Evolutionary conservation across 2,113 vertebrate genomes (phyloP), one percentile per base, ranked within the genome.

Genomic region (Neogale vison): DNA sequence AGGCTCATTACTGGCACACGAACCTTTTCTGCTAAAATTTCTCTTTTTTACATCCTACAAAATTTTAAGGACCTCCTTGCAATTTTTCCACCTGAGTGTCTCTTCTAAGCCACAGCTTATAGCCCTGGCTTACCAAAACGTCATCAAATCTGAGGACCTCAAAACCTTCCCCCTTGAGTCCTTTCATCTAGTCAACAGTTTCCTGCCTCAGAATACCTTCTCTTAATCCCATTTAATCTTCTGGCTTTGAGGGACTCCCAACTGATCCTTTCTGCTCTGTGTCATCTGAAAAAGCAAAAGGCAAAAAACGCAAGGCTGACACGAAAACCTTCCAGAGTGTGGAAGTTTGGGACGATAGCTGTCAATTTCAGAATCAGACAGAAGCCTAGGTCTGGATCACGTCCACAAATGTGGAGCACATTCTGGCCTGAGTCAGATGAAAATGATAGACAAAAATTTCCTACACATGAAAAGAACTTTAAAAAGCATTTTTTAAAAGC

Each of bases 11-110:
- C 67, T 63, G 85, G 76, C 77, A 87, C 6, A 0, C 26, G 88
- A 45, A 82, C 29, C 76, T 94, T 84, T 92, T 36, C 87, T 72
- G 57, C 84, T 79, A 63, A 76, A 80, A 65, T 71, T 81, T 61
- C 83, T 52, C 81, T n/a, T 82, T 89, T 95, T 59, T 31, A 89
- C 90, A 72, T 42, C 96, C 97, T 84, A 92, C 77, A 77, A 93
- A 95, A 97, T 97, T 93, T 96, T 77, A 72, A 93, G 88, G 52
- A 81, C 87, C 92, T 97, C 94, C 98, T 97, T 97, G 85, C 90
- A 86, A 95, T 96, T 97, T 96, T 96, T 42, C 84, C 29, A 80
- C 39, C 61, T 42, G 11, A 63, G 21, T 39, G 72, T 21, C 63
- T 90, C 57, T 94, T 59, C 76, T 77, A 45, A 84, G 88, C 23